Conservation (phyloP, 2,888 invertebrate genomes). For the Hypsopygia costalis region DNA sequence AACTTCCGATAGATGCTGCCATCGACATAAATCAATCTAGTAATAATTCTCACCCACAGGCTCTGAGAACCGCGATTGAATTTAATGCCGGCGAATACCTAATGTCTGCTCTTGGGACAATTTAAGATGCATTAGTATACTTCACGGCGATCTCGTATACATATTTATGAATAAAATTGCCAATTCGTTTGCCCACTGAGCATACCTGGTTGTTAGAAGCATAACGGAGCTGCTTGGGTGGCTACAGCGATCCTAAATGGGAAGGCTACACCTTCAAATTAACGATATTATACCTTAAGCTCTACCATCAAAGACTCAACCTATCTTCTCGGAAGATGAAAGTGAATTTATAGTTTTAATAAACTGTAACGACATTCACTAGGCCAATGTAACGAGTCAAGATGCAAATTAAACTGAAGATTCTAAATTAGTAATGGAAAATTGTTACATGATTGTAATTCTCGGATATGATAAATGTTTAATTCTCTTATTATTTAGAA, state of each 20-base stretch:
- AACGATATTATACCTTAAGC: slow-evolving; percentile 5
- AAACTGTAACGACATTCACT: slow-evolving; percentile 3
- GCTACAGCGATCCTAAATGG: slow-evolving; percentile 41
- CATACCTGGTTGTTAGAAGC: slow-evolving; percentile 34
- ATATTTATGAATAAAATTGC: slow-evolving; percentile 65
- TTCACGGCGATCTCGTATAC: slow-evolving; percentile 56
- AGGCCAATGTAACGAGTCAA: not conserved
- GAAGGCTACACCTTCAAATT: slow-evolving; percentile 38
- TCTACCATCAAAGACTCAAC: slow-evolving; percentile 2
- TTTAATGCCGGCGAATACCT: slow-evolving; percentile 56
- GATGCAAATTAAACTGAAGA: slow-evolving; percentile 1
- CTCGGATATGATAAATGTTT: not conserved
- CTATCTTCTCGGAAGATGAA: slow-evolving; percentile 21
- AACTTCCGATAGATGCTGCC: slow-evolving; percentile 55
- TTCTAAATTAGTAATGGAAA: not conserved
- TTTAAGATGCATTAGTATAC: slow-evolving; percentile 59
- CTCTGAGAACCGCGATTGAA: slow-evolving; percentile 44
- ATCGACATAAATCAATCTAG: slow-evolving; percentile 46
- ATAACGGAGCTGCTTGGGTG: slow-evolving; percentile 33
- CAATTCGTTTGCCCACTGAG: slow-evolving; percentile 34
- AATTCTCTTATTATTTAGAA: not conserved
- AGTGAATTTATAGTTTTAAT: slow-evolving; percentile 13
- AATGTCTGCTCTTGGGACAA: slow-evolving; percentile 50
- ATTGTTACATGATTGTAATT: not conserved
- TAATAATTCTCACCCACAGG: slow-evolving; percentile 50